Evolutionary conservation across 1,140 invertebrate genomes (phyloP).

Genomic region (Notospermus geniculatus): DNA sequence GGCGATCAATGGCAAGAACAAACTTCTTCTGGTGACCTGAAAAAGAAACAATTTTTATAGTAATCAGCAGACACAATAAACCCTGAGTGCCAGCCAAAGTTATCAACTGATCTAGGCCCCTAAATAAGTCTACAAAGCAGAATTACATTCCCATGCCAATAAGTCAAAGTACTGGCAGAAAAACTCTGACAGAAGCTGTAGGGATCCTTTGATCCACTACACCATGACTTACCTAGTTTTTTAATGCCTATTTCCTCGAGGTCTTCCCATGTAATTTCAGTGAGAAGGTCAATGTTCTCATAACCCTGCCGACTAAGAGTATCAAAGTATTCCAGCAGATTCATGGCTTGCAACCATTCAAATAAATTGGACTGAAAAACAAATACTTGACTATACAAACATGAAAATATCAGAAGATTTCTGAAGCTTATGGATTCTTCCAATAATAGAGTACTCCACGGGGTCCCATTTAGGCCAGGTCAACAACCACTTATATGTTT

Average conservation of each 20-base stretch:
- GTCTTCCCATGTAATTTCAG: conserved; percentile 97
- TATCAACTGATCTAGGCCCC: too few species aligned
- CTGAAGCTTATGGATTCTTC: too few species aligned
- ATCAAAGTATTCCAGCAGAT: conserved; percentile 87
- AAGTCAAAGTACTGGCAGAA: not conserved
- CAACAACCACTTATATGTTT: too few species aligned
- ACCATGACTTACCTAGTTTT: conserved; percentile 55
- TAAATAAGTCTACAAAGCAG: too few species aligned
- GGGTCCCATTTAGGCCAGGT: too few species aligned
- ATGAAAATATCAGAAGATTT: too few species aligned
- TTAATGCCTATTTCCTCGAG: conserved; percentile 96
- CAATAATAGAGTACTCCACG: too few species aligned
- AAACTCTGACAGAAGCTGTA: not conserved
- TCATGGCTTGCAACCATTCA: conserved; percentile 87
- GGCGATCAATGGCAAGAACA: conserved; percentile 91
- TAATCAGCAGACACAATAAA: too few species aligned
- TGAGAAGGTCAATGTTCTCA: conserved; percentile 77
- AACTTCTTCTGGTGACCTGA: conserved; percentile 98
- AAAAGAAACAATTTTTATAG: too few species aligned
- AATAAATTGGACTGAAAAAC: conserved; percentile 62
- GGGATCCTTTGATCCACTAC: not conserved
- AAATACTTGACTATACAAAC: too few species aligned
- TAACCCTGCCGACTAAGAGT: conserved; percentile 90
- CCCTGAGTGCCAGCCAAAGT: too few species aligned
- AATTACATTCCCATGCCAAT: too few species aligned